Base-by-base conservation (phyloP, 2,888 invertebrate species). In the Acleris holmiana region DNA sequence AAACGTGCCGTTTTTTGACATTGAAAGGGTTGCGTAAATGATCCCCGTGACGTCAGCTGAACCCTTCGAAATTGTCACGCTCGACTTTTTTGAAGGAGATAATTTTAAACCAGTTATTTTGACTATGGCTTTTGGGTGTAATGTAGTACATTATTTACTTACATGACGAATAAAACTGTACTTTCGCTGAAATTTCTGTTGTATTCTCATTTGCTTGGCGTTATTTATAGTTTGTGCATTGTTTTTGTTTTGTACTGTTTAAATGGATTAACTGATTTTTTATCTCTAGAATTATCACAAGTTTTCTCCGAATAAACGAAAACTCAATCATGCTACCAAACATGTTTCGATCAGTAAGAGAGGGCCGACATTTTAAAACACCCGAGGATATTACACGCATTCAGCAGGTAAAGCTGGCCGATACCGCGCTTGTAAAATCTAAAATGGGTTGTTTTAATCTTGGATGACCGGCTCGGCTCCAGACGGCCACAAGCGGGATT, bases 401-500 rank as follows among this genome's bases (percentile, higher is more conserved):
- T 53, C 40, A 41, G 13, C 49, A 65, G 59, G 65, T 59, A 67
- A 62, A 62, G 41, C 40, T 21, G 40, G 18, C 46, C 25, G 57
- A 55, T 63, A 46, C 18, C 54, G 40, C 29, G 18, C 44, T 60
- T 67, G 55, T 56, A 56, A 56, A 67, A 61, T 63, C 58, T 63
- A 55, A 75, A 74, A 77, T 71, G 71, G 70, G 68, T 74, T 69
- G 71, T 72, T 80, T 76, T 78, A 81, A 81, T 79, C 76, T 76
- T 71, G 71, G 73, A 76, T 74, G 70, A 71, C 73, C 70, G 67
- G 61, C 70, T 68, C 64, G 68, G 70, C 69, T 66, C 70, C 72
- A 67, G 73, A 75, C 72, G 68, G 79, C 79, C 79, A 73, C 80
- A 81, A 78, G 75, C 77, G 76, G 84, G 79, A 80, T 84, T 84